Percentiles rank a stretch among this genome's conserved stretches.
Evolutionary conservation across 2,113 vertebrate species (phyloP).

Genomic region (Nerophis lumbriciformis): DNA sequence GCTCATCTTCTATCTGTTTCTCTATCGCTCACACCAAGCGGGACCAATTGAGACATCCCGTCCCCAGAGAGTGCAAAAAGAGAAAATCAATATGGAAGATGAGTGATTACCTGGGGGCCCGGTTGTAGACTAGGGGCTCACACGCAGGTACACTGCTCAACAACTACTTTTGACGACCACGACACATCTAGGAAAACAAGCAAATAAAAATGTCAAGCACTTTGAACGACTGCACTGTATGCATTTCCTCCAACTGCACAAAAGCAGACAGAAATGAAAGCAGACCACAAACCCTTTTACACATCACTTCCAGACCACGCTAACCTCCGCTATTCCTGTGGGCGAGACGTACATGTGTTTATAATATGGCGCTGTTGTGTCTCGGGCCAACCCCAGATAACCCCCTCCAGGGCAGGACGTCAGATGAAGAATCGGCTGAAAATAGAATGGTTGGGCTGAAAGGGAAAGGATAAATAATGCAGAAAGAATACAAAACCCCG

Average conservation of each 20-base stretch:
- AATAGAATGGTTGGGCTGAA: constrained; percentile 64
- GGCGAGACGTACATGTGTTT: constrained; percentile 32
- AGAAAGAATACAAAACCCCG: constrained; percentile 60
- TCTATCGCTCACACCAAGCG: constrained; percentile 44
- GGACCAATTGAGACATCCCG: constrained; percentile 66
- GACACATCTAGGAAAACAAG: too few relatives aligned
- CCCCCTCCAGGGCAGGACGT: constrained; percentile 38
- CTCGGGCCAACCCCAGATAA: constrained; percentile 38
- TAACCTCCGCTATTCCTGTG: constrained; percentile 19
- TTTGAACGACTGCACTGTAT: constrained; percentile 21
- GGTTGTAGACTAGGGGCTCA: constrained; percentile 21
- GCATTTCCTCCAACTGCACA: constrained; percentile 21
- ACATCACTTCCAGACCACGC: constrained; percentile 29
- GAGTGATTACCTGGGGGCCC: constrained; percentile 65
- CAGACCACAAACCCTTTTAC: constrained; percentile 14
- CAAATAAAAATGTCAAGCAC: constrained; percentile 26
- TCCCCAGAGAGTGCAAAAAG: constrained; percentile 61
- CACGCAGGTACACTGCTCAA: too few relatives aligned
- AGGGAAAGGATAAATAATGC: constrained; percentile 64
- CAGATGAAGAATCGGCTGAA: constrained; percentile 51
- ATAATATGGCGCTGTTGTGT: constrained; percentile 25
- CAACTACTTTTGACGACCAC: too few relatives aligned
- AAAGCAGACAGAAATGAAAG: constrained; percentile 5
- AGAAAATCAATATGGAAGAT: constrained; percentile 69
- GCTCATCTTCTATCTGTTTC: constrained; percentile 47